Conservation (phyloP, 2,113 vertebrate genomes). For the Sorex araneus region DNA sequence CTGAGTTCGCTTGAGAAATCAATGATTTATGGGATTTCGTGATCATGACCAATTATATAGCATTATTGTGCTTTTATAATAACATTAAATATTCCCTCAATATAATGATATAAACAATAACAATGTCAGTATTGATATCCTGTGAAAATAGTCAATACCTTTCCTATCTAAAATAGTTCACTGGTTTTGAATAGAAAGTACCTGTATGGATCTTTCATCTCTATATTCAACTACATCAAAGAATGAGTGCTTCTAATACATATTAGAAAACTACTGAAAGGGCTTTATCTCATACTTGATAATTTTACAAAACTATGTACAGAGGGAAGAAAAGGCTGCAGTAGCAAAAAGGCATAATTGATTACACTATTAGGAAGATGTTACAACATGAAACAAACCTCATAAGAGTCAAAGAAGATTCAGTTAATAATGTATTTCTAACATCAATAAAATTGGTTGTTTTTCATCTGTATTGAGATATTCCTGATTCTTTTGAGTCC, state of each 20-base stretch:
- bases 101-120: background rate
- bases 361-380: conserved; percentile 65
- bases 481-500: conserved; percentile 71
- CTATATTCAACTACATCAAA: conserved; percentile 63
- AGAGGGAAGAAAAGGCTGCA: conserved; percentile 52
- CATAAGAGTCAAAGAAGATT: conserved; percentile 59
- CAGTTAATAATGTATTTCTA: conserved; percentile 67
- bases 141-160: conserved; percentile 33
- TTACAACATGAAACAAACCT: conserved; percentile 72
- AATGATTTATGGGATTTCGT: too few species aligned
- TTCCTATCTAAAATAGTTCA: conserved; percentile 45
- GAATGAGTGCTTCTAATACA: conserved; percentile 58
- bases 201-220: conserved; percentile 63
- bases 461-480: conserved; percentile 77
- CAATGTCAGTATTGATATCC: conserved; percentile 12
- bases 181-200: conserved; percentile 65
- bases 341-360: conserved; percentile 63
- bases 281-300: conserved; percentile 51
- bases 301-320: conserved; percentile 63
- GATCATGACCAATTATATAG: too few species aligned
- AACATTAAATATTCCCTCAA: conserved; percentile 23
- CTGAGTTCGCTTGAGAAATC: too few species aligned
- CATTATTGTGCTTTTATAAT: background rate
- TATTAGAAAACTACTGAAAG: conserved; percentile 49
- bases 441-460: conserved; percentile 78